phyloP scores from a whole-genome alignment of 2,113 vertebrate species.

The Catharus minimus region DNA sequence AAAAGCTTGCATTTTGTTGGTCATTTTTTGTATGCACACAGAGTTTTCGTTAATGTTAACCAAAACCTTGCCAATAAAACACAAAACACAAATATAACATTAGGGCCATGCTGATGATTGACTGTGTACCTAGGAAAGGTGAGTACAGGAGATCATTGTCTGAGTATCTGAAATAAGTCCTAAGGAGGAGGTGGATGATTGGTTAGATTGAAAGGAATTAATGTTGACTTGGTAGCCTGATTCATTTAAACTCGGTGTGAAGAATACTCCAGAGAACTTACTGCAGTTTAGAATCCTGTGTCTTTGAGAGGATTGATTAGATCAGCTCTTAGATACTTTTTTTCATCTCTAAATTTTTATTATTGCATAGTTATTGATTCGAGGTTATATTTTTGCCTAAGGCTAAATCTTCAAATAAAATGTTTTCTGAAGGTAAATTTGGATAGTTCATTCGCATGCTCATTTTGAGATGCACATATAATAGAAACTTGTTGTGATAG shows the following conservation, averaged over 20 bases:
- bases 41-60: background rate
- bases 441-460: background rate
- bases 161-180: background rate
- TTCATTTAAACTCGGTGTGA: background rate
- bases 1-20: background rate
- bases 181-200: background rate
- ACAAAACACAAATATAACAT: background rate
- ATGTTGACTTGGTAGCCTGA: background rate
- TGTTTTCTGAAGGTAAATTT: background rate
- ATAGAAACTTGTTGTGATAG: background rate
- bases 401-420: slow-evolving; percentile 22
- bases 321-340: background rate
- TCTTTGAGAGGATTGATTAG: background rate
- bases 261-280: background rate
- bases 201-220: background rate
- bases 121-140: background rate
- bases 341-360: background rate
- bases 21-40: background rate
- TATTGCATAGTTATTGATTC: background rate
- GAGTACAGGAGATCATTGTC: rapidly evolving
- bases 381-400: background rate
- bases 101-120: background rate
- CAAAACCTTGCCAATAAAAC: background rate
- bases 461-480: background rate
- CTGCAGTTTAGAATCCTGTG: background rate